Evolutionary conservation across 2,888 invertebrate genomes (phyloP), one percentile per base, ranked within the genome.

Genomic region (Frankliniella fusca): DNA sequence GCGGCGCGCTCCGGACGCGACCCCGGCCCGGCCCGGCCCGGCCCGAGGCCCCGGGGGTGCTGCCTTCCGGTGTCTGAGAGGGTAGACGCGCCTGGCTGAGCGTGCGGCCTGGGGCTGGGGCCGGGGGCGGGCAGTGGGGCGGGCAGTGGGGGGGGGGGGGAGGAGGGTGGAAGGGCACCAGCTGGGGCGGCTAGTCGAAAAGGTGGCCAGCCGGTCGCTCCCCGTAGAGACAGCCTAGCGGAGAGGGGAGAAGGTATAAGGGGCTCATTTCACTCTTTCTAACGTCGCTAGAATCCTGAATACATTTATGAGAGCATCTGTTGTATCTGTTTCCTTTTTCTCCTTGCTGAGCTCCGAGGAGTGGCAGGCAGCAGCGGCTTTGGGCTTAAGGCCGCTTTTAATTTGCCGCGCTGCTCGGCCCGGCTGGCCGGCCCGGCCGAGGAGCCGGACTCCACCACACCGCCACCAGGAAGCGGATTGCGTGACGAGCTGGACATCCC

Each of bases 11-110:
- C 11, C 70, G 70, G 70, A 76, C 23, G 27, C 70, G 27, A 27
- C 70, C 27, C 70, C 15, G 15, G 54, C 38, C 38, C 38, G 38
- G 38, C 38, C 38, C 38, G 38, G n/a, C n/a, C n/a, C n/a, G n/a
- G n/a, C n/a, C n/a, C n/a, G n/a, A n/a, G 38, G 38, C 15, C 61
- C 20, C 20, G 15, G 61, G 15, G 61, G 61, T 61, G 61, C 61
- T 61, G 61, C 18, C 70, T 76, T 76, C 70, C 70, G 70, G 70
- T 76, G 70, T 76, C 70, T 76, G 70, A 76, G 70, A 76, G 70
- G 70, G 70, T 76, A 15, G 15, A n/a, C 61, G 20, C 61, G 15
- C 15, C 15, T 7, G 20, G 61, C 61, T 61, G 61, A 61, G 61
- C 61, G 61, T 15, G 61, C 20, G 61, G 61, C 20, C 61, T n/a